phyloP scores from a whole-genome alignment of 2,888 invertebrate species.

The Agonopterix subpropinquella region DNA sequence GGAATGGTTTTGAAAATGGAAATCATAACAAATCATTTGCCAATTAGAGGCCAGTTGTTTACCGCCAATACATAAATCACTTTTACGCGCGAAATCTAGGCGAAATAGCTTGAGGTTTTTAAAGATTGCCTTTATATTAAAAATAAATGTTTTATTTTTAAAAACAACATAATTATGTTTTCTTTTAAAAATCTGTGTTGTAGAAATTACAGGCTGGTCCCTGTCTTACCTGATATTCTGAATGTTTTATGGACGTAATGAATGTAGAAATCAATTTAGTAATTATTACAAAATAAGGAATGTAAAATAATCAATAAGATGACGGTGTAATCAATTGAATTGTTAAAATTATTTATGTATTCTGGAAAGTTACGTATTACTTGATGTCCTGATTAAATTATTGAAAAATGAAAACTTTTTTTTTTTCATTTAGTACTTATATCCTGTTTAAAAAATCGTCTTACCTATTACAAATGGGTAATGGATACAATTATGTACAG shows the following conservation, averaged over 20 bases:
- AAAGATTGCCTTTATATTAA: not conserved
- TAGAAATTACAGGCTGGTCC: constrained; percentile 60
- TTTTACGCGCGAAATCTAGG: too few species aligned
- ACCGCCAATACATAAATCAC: too few species aligned
- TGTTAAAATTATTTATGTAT: constrained; percentile 71
- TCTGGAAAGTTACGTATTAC: constrained; percentile 67
- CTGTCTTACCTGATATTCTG: constrained; percentile 50
- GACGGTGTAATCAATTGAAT: constrained; percentile 59
- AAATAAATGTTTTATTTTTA: not conserved
- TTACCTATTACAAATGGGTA: too few species aligned
- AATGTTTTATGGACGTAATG: constrained; percentile 15
- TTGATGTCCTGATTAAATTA: constrained; percentile 73
- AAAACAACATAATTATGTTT: too few species aligned
- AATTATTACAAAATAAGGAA: constrained; percentile 14
- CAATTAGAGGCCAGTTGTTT: too few species aligned
- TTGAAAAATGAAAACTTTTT: constrained; percentile 38
- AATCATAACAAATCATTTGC: too few species aligned
- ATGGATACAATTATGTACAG: too few species aligned
- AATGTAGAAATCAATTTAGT: constrained; percentile 1
- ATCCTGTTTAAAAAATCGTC: too few species aligned
- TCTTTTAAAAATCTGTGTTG: constrained; percentile 17
- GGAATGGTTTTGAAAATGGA: too few species aligned
- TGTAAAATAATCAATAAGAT: constrained; percentile 34
- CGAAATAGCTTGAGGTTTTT: not conserved
- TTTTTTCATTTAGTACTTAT: not conserved